Evolutionary conservation across 1,140 invertebrate species (phyloP).

Genomic region (Formica selysi): DNA sequence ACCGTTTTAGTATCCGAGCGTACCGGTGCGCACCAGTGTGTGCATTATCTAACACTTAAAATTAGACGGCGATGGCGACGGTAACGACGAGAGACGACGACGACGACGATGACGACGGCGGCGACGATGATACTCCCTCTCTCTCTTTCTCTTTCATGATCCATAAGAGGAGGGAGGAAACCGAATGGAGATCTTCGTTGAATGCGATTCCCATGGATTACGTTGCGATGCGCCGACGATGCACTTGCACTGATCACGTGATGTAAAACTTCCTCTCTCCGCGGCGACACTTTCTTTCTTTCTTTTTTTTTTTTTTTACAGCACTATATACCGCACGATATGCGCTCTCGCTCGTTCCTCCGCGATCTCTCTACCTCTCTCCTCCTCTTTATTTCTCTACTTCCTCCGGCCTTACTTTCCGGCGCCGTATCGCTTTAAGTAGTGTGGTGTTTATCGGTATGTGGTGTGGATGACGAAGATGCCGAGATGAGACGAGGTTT

Average conservation of each 20-base stretch:
- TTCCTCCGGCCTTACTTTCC: conserved; percentile 51
- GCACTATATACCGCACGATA: conserved; percentile 28
- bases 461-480: conserved; percentile 61
- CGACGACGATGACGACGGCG: conserved; percentile 21
- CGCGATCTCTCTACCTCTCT: neutral
- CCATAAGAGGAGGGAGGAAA: neutral
- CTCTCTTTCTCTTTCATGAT: conserved; percentile 30
- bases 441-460: conserved; percentile 67
- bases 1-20: conserved; percentile 84
- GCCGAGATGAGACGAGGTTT: conserved; percentile 64
- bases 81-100: conserved; percentile 56
- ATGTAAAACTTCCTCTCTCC: conserved; percentile 9
- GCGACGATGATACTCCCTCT: conserved; percentile 8
- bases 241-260: conserved; percentile 67
- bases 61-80: conserved; percentile 80
- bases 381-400: neutral
- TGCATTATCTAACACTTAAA: conserved; percentile 87
- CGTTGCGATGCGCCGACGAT: conserved; percentile 40
- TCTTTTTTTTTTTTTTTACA: neutral
- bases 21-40: conserved; percentile 77
- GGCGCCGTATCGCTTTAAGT: conserved; percentile 57
- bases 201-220: conserved; percentile 14
- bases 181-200: conserved; percentile 18
- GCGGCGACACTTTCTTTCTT: conserved; percentile 24
- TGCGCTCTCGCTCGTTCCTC: neutral